These are phyloP conservation scores for Brachyistius frenatus DNA, from an alignment of 2,113 vertebrate genomes.

Conservation along the genomic window DNA sequence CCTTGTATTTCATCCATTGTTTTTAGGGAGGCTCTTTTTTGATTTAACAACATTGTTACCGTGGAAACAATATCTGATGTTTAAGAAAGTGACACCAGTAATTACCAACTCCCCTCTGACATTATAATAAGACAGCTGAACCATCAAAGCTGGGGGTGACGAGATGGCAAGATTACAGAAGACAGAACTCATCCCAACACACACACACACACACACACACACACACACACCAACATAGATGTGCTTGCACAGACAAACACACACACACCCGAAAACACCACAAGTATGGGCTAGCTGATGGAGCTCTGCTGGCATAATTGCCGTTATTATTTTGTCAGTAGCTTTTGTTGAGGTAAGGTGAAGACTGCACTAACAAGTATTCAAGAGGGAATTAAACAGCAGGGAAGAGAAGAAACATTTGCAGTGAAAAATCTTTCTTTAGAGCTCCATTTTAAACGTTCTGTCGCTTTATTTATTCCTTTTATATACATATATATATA, in stretches of 20 bases:
- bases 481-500: no score
- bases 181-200: neutral
- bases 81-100: slow-evolving; percentile 41
- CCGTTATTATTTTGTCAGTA: slow-evolving; percentile 61
- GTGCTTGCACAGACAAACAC: slow-evolving; percentile 45
- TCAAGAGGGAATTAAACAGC: slow-evolving; percentile 4
- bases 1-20: neutral
- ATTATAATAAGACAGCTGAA: slow-evolving; percentile 46
- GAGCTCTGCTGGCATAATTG: slow-evolving; percentile 44
- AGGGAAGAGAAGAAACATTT: slow-evolving; percentile 8
- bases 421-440: neutral
- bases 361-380: neutral
- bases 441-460: no score
- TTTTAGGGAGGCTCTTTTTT: neutral
- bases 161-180: slow-evolving; percentile 35
- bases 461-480: no score
- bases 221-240: slow-evolving; percentile 23
- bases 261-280: slow-evolving; percentile 32
- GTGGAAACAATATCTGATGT: slow-evolving; percentile 14
- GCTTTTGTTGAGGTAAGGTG: slow-evolving; percentile 21
- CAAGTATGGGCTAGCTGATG: slow-evolving; percentile 44
- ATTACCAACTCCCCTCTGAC: slow-evolving; percentile 55
- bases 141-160: neutral
- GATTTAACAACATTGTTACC: slow-evolving; percentile 3
- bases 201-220: slow-evolving; percentile 7